These are phyloP conservation scores for Champsocephalus esox DNA, from an alignment of 2,797 vertebrate species.

Conservation along the genomic window DNA sequence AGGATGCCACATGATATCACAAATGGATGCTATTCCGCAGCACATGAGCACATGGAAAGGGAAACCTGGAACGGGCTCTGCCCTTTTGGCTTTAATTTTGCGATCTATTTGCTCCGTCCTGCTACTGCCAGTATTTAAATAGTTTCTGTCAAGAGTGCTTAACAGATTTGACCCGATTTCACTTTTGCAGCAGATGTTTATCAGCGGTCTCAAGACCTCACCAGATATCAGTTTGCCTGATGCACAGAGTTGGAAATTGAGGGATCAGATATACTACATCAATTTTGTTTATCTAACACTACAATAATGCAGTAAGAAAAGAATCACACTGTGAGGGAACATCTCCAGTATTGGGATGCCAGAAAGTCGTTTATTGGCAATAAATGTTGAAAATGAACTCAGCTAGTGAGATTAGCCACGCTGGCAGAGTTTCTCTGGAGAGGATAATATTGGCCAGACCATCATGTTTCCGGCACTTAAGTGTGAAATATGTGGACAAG, in stretches of 20 bases:
- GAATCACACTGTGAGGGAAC: not conserved
- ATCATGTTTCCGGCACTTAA: slow-evolving; percentile 3
- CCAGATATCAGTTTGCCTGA: slow-evolving; percentile 18
- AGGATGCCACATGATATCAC: slow-evolving; percentile 40
- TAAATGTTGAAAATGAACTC: slow-evolving; percentile 16
- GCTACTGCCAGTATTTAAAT: slow-evolving; percentile 44
- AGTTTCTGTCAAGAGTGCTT: slow-evolving; percentile 48
- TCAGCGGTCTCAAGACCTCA: slow-evolving; percentile 23
- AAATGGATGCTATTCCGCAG: slow-evolving; percentile 27
- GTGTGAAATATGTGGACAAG: slow-evolving; percentile 7
- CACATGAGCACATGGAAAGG: slow-evolving; percentile 19
- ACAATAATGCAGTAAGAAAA: slow-evolving; percentile 23
- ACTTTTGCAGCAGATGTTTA: slow-evolving; percentile 63
- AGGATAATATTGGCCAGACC: not conserved
- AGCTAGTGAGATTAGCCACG: slow-evolving; percentile 19
- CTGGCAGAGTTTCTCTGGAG: slow-evolving; percentile 11
- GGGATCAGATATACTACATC: not conserved
- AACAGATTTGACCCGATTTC: slow-evolving; percentile 58
- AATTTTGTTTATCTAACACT: slow-evolving; percentile 2
- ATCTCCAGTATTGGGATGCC: not conserved
- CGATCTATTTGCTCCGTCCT: slow-evolving; percentile 38
- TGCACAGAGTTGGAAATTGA: not conserved
- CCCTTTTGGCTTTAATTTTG: slow-evolving; percentile 44
- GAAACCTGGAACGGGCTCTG: slow-evolving; percentile 39
- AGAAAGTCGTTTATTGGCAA: slow-evolving; percentile 19